Conservation (phyloP, 2,113 vertebrate species). For the Cryptomyrus ogoouensis region DNA sequence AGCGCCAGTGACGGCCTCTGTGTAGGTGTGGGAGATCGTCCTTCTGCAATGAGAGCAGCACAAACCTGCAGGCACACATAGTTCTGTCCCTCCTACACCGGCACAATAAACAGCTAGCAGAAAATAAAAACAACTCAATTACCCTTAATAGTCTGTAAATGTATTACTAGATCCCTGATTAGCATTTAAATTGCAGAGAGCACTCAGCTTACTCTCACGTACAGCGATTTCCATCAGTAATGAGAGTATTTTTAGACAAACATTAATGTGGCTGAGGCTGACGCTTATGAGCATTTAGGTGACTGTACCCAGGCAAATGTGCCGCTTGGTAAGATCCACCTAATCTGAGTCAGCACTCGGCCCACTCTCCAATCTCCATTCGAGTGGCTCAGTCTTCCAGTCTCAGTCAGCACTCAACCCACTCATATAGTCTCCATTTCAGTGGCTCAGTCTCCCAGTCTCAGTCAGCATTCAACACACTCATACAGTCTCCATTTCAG, state of each 20-base stretch:
- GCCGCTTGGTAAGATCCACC: not conserved
- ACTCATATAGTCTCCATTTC: not conserved
- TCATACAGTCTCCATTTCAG: too few species aligned
- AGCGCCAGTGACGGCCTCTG: not conserved
- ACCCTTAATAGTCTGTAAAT: constrained; percentile 20
- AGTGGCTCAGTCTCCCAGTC: not conserved
- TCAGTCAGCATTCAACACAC: too few species aligned
- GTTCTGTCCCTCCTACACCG: not conserved
- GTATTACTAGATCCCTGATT: constrained; percentile 17
- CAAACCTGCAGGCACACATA: not conserved
- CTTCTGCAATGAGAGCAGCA: not conserved
- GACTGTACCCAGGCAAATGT: not conserved
- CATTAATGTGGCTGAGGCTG: not conserved
- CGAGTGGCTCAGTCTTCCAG: not conserved
- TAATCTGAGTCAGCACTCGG: not conserved
- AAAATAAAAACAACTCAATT: constrained; percentile 24
- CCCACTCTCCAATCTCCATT: not conserved
- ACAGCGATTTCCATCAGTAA: constrained; percentile 21
- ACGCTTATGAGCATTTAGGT: not conserved
- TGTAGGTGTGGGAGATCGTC: not conserved
- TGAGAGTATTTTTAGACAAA: constrained; percentile 13
- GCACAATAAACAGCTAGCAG: constrained; percentile 5
- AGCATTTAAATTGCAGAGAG: constrained; percentile 20
- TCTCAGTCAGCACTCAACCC: not conserved
- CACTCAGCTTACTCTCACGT: constrained; percentile 11